phyloP scores from a whole-genome alignment of 1,140 invertebrate species.

The Parasteatoda tepidariorum region DNA sequence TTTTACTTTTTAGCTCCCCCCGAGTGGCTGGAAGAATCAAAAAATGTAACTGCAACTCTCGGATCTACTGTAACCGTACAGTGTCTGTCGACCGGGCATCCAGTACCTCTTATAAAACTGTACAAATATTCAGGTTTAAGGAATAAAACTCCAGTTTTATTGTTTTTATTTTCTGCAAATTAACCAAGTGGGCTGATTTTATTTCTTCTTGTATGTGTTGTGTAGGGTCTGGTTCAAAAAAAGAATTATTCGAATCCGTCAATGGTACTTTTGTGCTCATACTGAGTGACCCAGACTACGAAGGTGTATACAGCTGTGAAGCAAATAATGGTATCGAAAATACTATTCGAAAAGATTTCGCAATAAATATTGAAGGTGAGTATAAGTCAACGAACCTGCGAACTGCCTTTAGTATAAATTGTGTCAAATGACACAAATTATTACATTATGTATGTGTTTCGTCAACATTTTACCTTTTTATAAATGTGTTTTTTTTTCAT shows the following conservation, averaged over 20 bases:
- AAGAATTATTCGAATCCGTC: too few relatives aligned
- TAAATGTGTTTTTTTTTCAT: too few relatives aligned
- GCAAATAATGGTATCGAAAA: conserved; percentile 44
- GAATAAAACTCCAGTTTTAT: too few relatives aligned
- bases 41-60: conserved; percentile 69
- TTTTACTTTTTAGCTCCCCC: conserved; percentile 71
- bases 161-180: too few relatives aligned
- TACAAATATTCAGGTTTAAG: conserved; percentile 17
- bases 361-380: conserved; percentile 44
- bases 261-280: conserved; percentile 38
- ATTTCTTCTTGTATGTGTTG: too few relatives aligned
- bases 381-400: too few relatives aligned
- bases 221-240: too few relatives aligned
- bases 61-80: conserved; percentile 67
- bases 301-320: conserved; percentile 53
- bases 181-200: too few relatives aligned
- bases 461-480: too few relatives aligned
- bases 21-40: conserved; percentile 71
- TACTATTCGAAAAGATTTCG: conserved; percentile 33
- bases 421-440: too few relatives aligned
- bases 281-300: not conserved
- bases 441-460: too few relatives aligned
- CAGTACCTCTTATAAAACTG: conserved; percentile 50
- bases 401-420: too few relatives aligned
- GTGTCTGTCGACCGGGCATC: conserved; percentile 58